A percentile compares a stretch with the other conserved stretches of the same genome.
Conservation (phyloP, 2,113 vertebrate genomes). For the Oncorhynchus mykiss region DNA sequence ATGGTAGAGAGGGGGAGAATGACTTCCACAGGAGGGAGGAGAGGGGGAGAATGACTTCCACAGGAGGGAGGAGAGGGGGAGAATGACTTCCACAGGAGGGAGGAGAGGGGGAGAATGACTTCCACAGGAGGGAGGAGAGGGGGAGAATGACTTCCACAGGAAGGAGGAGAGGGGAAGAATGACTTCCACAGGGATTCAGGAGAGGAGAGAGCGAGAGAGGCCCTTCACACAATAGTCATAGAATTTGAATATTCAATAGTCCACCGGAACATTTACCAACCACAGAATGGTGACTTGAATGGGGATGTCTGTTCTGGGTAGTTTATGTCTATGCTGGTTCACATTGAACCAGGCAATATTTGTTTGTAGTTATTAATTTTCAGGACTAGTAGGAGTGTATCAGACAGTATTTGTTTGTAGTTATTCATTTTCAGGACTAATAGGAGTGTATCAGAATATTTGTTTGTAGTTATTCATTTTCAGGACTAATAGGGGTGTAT, state of each 20-base stretch:
- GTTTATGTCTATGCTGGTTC: too few species aligned
- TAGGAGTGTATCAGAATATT: constrained; percentile 13
- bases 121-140: too few species aligned
- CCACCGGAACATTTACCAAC: too few species aligned
- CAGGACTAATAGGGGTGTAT: constrained; percentile 4
- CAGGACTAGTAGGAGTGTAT: too few species aligned
- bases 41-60: constrained; percentile 43
- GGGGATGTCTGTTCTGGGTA: too few species aligned
- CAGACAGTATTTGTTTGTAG: constrained; percentile 26
- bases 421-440: not conserved
- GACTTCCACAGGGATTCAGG: constrained; percentile 32
- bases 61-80: not conserved
- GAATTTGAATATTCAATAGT: too few species aligned
- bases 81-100: constrained; percentile 50
- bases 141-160: constrained; percentile 47
- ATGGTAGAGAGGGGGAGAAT: too few species aligned
- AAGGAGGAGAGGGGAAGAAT: constrained; percentile 31
- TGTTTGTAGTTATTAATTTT: too few species aligned
- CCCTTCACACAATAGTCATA: constrained; percentile 20
- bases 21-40: too few species aligned
- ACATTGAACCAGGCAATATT: too few species aligned
- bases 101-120: too few species aligned
- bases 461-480: not conserved
- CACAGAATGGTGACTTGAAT: too few species aligned
- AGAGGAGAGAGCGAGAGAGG: not conserved